Base-by-base conservation (phyloP, 2,113 vertebrate genomes). In the Mus spicilegus region DNA sequence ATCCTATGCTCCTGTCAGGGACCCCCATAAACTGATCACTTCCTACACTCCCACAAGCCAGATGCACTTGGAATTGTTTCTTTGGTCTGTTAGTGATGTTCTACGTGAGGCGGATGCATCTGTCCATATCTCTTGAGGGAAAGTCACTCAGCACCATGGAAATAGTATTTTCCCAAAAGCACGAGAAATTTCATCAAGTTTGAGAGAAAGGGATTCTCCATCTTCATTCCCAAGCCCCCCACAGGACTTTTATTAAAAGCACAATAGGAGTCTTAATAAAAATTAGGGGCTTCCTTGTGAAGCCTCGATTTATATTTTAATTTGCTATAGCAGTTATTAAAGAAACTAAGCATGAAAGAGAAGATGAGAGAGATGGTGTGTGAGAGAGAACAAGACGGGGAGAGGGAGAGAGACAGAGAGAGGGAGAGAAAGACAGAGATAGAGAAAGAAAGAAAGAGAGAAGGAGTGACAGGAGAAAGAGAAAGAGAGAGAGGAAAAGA, bases 241-340 rank as follows among this genome's bases (percentile, higher is more conserved):
- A 2, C 70, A 90, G 95, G 46, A 7, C 84, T 1, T 1, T 0
- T 95, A 93, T 91, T 14, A 11, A 93, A 95, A 46, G 56, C 81
- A 49, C 10, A 5, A 82, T 46, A 0, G 36, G 26, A 82, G 89
- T 70, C 0, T 1, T 49, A 39, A 73, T 94, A 96, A 30, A 7
- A 97, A 94, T 94, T 93, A 97, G 96, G 78, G 96, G 94, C 93
- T 93, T 90, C 61, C 91, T 96, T 96, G 97, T 96, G 96, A 97
- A 97, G 95, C 91, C 92, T 95, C 95, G 87, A 70, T 96, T 97
- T 89, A 92, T 95, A 90, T 93, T 97, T n/a, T 96, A 96, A 94
- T 94, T 92, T 95, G 30, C 77, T 70, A 86, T 16, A 24, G 61
- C 81, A 97, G 92, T 86, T 94, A 91, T 77, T 90, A 46, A 58